These are phyloP conservation scores for Oreochromis aureus DNA, from an alignment of 2,113 vertebrate species.

Conservation along the genomic window DNA sequence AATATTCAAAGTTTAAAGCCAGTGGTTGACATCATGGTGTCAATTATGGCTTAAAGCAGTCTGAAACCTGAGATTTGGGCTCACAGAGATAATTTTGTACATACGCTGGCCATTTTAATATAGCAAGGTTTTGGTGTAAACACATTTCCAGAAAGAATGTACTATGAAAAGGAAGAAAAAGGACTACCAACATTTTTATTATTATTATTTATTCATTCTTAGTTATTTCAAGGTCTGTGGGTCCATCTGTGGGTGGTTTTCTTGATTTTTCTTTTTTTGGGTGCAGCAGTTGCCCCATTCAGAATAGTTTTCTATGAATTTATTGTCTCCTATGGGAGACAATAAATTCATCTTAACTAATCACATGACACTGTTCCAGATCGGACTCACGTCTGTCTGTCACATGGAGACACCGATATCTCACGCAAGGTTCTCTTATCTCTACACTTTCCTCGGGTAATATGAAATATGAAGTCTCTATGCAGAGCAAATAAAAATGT, in stretches of 20 bases:
- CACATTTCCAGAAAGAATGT: neutral
- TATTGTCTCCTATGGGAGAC: neutral
- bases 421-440: neutral
- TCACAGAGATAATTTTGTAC: neutral
- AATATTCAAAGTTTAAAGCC: neutral
- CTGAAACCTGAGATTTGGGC: neutral
- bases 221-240: neutral
- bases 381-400: neutral
- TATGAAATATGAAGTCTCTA: neutral
- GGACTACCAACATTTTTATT: neutral
- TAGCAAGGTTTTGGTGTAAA: neutral
- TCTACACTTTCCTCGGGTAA: neutral
- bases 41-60: neutral
- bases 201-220: neutral
- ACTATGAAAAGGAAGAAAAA: neutral
- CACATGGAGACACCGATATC: neutral
- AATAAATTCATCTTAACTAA: neutral
- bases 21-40: neutral
- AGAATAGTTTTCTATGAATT: neutral
- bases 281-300: neutral
- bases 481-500: neutral
- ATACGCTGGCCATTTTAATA: neutral
- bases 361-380: neutral
- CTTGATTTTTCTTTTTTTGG: neutral
- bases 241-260: neutral